Base-by-base conservation (phyloP, 1,140 invertebrate genomes). In the Zaprionus tsacasi region DNA sequence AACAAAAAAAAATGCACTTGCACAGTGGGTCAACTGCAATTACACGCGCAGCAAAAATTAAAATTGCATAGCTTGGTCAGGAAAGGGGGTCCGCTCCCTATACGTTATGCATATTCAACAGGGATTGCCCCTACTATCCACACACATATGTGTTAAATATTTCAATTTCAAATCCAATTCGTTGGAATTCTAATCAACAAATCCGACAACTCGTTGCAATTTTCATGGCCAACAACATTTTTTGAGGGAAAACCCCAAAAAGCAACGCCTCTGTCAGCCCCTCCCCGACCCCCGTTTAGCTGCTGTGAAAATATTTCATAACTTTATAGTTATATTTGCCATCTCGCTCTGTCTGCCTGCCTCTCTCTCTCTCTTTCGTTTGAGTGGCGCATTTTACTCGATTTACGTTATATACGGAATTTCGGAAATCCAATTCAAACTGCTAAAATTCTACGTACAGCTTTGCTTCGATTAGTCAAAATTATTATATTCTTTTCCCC, bases 161-260 rank as follows among this genome's bases (percentile, higher is more conserved):
- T 89, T 89, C 70, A 89, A 78, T 81, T 81, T 78, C 77, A 88
- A 88, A 88, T 88, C 83, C 83, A 88, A 88, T 87, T 79, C 68
- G 67, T 88, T 87, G 83, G 66, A 74, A 88, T 87, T 87, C 85
- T 80, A 83, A 87, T 87, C 80, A 87, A 73, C 83, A 88, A 87
- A 88, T 88, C 83, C 85, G 57, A 70, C 85, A 55, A 70, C 57
- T 56, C 35, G 43, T 83, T 89, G 70, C 85, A 88, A 88, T 77
- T 87, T 87, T 85, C 76, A 87, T 87, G 79, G 64, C 76, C 83
- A 75, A 74, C 57, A 30, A 30, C 3, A 30, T 80, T 7, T 35
- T 74, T 65, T 83, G 81, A n/a, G n/a, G 81, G 27, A 30, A 30
- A 30, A 30, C 27, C 27, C 77, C 81, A 87, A 77, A 81, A 79